Percentiles rank a stretch among this genome's conserved stretches.
These are phyloP conservation scores for Meriones unguiculatus DNA, from an alignment of 2,113 vertebrate genomes.

Conservation along the genomic window DNA sequence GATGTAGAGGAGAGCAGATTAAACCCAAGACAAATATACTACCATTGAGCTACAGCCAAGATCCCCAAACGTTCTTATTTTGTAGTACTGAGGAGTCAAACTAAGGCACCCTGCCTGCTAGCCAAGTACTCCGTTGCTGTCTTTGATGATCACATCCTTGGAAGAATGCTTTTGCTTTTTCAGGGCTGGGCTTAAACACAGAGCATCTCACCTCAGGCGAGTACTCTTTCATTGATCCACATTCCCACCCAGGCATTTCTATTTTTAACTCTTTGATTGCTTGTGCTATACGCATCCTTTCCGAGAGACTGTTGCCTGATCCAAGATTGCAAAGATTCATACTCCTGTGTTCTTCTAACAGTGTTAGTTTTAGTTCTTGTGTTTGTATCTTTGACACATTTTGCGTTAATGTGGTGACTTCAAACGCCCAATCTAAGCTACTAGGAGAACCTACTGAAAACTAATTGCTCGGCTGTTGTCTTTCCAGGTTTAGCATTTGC, in stretches of 20 bases:
- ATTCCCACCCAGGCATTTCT: not conserved
- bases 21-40: not conserved
- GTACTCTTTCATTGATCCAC: not conserved
- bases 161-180: not conserved
- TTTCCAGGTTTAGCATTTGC: constrained; percentile 94
- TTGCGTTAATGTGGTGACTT: constrained; percentile 38
- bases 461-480: not conserved
- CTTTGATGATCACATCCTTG: not conserved
- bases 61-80: not conserved
- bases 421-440: not conserved
- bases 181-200: not conserved
- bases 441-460: constrained; percentile 17
- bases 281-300: not conserved
- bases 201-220: too few relatives aligned
- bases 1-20: not conserved
- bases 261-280: not conserved
- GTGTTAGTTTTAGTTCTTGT: constrained; percentile 10
- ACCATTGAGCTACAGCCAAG: not conserved
- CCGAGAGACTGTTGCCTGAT: constrained; percentile 27
- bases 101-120: not conserved
- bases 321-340: not conserved
- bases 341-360: constrained; percentile 19
- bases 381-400: not conserved
- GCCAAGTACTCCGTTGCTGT: not conserved
- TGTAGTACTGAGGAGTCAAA: not conserved